Percentiles rank a stretch among this genome's conserved stretches.
Conservation (phyloP, 2,888 invertebrate species). For the Ectemnius cavifrons region DNA sequence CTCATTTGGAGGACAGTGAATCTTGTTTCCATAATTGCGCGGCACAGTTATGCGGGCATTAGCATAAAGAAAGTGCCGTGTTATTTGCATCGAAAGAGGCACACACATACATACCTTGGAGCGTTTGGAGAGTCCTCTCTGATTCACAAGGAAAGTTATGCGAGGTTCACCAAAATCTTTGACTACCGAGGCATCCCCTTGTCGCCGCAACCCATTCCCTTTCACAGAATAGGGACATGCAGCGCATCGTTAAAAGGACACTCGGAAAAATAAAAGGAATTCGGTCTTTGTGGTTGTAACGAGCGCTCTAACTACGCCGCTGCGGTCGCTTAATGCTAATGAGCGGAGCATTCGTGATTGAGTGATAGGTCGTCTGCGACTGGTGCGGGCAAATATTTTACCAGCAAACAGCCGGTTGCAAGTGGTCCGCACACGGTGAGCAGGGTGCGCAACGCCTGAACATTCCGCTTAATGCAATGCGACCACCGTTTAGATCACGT, state of each 20-base stretch:
- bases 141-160: constrained; percentile 51
- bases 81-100: constrained; percentile 35
- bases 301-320: not conserved
- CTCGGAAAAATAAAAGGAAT: not conserved
- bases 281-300: too few species aligned
- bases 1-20: not conserved
- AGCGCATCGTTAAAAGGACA: not conserved
- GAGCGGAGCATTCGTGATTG: not conserved
- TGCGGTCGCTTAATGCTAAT: too few species aligned
- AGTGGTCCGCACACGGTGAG: not conserved
- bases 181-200: not conserved
- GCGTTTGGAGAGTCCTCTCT: constrained; percentile 10
- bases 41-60: constrained; percentile 20
- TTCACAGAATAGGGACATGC: too few species aligned
- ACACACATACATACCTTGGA: constrained; percentile 23
- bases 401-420: constrained; percentile 1
- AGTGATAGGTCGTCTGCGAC: constrained; percentile 2
- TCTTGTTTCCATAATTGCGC: constrained; percentile 10
- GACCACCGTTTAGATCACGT: constrained; percentile 49
- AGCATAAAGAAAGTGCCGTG: constrained; percentile 24
- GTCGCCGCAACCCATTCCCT: too few species aligned
- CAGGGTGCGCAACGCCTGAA: not conserved
- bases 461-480: constrained; percentile 17
- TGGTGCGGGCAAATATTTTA: constrained; percentile 32
- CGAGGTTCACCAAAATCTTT: constrained; percentile 36